Conservation (phyloP, 2,888 invertebrate species). For the Oasisia sp. region DNA sequence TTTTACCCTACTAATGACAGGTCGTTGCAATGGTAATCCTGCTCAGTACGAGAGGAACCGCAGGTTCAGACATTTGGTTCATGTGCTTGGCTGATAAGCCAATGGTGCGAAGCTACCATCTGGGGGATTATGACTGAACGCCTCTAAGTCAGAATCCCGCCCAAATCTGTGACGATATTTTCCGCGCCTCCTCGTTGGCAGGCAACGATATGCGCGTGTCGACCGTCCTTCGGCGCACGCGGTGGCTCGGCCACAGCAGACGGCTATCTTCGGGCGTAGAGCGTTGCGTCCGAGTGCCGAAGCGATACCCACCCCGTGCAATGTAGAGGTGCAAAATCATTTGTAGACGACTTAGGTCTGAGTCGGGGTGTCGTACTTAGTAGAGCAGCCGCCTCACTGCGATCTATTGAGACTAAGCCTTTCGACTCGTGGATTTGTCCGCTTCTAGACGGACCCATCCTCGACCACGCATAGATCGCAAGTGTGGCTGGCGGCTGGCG, state of each 20-base stretch:
- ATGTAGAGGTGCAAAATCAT: conserved; percentile 72
- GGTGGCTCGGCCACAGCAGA: too few species aligned
- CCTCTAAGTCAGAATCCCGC: conserved; percentile 72
- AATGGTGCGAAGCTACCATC: conserved; percentile 77
- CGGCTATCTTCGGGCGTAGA: too few species aligned
- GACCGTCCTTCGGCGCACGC: conserved; percentile 34
- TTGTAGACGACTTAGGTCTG: conserved; percentile 74
- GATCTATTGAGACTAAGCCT: conserved; percentile 67
- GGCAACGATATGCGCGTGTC: conserved; percentile 64
- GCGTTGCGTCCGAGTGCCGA: conserved; percentile 47
- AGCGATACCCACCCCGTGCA: conserved; percentile 55
- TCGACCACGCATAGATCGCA: neutral
- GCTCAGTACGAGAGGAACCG: conserved; percentile 65
- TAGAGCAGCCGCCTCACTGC: conserved; percentile 75
- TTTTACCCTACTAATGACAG: conserved; percentile 72
- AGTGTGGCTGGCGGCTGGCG: too few species aligned
- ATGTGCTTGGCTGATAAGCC: conserved; percentile 74
- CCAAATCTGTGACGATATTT: conserved; percentile 62
- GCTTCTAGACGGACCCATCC: conserved; percentile 14
- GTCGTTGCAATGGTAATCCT: conserved; percentile 52
- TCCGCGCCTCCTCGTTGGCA: conserved; percentile 45
- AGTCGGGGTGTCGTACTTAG: conserved; percentile 74
- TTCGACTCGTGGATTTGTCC: conserved; percentile 49
- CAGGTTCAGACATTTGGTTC: conserved; percentile 74
- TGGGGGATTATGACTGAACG: conserved; percentile 71